Evolutionary conservation across 2,113 vertebrate species (phyloP).

Genomic region (Lepus europaeus): DNA sequence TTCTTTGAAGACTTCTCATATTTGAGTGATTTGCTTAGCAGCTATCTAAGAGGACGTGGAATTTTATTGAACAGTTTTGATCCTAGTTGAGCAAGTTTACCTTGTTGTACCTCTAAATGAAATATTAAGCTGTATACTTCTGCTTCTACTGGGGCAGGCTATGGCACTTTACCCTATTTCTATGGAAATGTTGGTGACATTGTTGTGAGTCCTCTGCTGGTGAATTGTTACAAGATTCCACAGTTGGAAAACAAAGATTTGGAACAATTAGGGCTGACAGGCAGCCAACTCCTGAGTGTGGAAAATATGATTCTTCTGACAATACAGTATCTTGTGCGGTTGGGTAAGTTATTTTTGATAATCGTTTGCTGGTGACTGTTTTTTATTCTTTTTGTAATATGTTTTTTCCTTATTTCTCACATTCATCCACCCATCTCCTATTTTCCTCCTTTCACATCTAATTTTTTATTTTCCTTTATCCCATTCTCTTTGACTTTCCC

Average conservation of each 20-base stretch:
- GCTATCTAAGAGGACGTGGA: not conserved
- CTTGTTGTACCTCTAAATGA: not conserved
- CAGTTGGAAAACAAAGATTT: slow-evolving; percentile 94
- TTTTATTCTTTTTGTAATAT: not conserved
- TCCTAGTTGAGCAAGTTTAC: not conserved
- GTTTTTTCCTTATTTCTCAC: not conserved
- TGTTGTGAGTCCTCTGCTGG: slow-evolving; percentile 97
- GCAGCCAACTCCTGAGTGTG: slow-evolving; percentile 93
- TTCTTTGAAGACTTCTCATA: not conserved
- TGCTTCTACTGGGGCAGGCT: slow-evolving; percentile 88
- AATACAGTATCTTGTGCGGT: slow-evolving; percentile 96
- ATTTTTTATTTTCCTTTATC: not conserved
- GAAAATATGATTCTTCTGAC: slow-evolving; percentile 98
- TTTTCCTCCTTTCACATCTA: not conserved
- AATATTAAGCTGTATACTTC: slow-evolving; percentile 42
- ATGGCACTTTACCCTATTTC: slow-evolving; percentile 99
- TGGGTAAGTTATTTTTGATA: slow-evolving; percentile 90
- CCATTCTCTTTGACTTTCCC: not conserved
- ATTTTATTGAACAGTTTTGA: not conserved
- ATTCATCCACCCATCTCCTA: not conserved
- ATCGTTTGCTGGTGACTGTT: not conserved
- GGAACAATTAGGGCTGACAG: slow-evolving; percentile 92
- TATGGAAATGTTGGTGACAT: slow-evolving; percentile 98
- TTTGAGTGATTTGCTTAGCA: not conserved
- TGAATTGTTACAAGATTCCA: slow-evolving; percentile 96